These are phyloP conservation scores for Drosophila kanapiae DNA, from an alignment of 1,140 invertebrate species.

Conservation along the genomic window DNA sequence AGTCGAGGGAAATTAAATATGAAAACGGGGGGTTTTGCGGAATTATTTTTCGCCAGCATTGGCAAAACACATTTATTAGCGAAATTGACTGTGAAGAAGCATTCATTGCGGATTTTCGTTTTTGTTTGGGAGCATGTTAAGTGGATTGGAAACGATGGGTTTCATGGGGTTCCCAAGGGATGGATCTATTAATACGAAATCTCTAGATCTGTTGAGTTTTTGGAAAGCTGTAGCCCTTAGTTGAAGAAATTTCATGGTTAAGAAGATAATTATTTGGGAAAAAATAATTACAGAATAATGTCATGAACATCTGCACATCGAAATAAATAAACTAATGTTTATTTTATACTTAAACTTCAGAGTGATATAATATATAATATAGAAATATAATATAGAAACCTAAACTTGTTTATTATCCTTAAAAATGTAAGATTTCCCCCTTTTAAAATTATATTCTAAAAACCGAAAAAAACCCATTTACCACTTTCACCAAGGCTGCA, in stretches of 20 bases:
- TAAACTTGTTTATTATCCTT: not conserved
- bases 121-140: constrained; percentile 49
- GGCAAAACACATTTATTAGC: constrained; percentile 66
- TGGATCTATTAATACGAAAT: constrained; percentile 23
- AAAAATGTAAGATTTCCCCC: not conserved
- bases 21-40: constrained; percentile 29
- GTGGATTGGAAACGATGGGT: constrained; percentile 50
- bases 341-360: no score
- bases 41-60: constrained; percentile 52
- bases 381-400: no score
- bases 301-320: not conserved
- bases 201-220: not conserved
- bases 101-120: constrained; percentile 14
- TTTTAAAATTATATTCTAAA: no score
- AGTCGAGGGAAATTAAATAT: constrained; percentile 71
- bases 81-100: constrained; percentile 67
- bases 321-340: not conserved
- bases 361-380: no score
- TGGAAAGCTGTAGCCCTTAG: not conserved
- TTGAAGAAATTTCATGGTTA: not conserved
- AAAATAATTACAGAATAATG: not conserved
- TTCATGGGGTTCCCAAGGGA: not conserved
- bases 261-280: constrained; percentile 4
- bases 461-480: not conserved
- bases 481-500: not conserved